These are phyloP conservation scores for Onthophagus taurus DNA, from an alignment of 1,140 invertebrate genomes.

Conservation along the genomic window DNA sequence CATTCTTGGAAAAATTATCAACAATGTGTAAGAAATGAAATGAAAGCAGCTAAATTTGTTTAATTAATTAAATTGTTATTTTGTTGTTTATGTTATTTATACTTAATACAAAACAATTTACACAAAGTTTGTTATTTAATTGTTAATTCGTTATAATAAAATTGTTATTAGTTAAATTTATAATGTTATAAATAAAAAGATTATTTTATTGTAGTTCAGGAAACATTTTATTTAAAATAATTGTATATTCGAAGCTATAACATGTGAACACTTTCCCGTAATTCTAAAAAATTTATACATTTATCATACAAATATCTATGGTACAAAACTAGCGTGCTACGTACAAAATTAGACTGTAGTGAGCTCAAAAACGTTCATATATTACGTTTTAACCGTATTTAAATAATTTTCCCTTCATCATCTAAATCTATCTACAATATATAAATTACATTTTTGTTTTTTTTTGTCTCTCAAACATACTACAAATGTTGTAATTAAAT, in stretches of 20 bases:
- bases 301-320: constrained; percentile 25
- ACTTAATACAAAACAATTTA: not conserved
- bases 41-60: no score
- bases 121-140: not conserved
- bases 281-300: not conserved
- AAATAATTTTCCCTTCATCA: not conserved
- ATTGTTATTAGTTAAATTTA: no score
- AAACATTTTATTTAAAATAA: not conserved
- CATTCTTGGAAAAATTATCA: no score
- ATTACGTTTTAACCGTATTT: not conserved
- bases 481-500: no score
- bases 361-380: constrained; percentile 24
- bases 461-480: no score
- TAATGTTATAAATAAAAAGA: not conserved
- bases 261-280: constrained; percentile 12
- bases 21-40: no score
- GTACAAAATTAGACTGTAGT: constrained; percentile 31
- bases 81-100: not conserved
- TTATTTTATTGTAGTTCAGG: not conserved
- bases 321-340: constrained; percentile 21
- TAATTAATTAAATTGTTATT: not conserved
- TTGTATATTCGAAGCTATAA: constrained; percentile 13
- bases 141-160: no score
- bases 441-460: no score
- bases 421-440: not conserved